These are phyloP conservation scores for Lamellibrachia luymesi DNA, from an alignment of 1,140 invertebrate species.

Conservation along the genomic window DNA sequence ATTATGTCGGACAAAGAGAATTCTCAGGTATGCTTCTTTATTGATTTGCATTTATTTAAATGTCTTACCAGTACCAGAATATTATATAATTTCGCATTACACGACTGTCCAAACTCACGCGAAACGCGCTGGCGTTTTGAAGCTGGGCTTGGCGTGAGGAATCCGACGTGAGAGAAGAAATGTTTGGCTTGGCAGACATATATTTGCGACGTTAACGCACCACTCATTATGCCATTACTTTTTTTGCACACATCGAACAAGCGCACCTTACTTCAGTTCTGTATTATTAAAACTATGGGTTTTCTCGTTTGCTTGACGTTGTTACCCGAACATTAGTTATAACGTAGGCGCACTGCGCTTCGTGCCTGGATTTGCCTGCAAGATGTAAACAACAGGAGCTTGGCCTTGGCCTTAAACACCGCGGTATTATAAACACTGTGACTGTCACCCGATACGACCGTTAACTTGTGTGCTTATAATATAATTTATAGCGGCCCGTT, in stretches of 20 bases:
- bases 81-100: neutral
- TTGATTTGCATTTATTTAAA: neutral
- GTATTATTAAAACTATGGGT: neutral
- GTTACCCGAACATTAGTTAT: neutral
- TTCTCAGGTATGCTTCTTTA: neutral
- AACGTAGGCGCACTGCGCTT: neutral
- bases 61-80: neutral
- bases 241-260: neutral
- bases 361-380: neutral
- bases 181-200: neutral
- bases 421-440: neutral
- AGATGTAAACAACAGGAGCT: neutral
- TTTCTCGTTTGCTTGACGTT: neutral
- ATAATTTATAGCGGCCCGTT: too few relatives aligned
- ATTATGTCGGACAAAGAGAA: neutral
- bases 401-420: neutral
- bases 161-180: neutral
- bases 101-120: neutral
- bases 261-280: neutral
- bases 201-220: neutral
- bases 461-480: too few relatives aligned
- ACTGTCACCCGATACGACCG: too few relatives aligned
- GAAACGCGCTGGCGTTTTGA: neutral
- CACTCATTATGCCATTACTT: neutral
- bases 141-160: neutral